Percentiles rank a stretch among this genome's conserved stretches.
Conservation (phyloP, 2,888 invertebrate genomes). For the Leptinotarsa rubiginosa region DNA sequence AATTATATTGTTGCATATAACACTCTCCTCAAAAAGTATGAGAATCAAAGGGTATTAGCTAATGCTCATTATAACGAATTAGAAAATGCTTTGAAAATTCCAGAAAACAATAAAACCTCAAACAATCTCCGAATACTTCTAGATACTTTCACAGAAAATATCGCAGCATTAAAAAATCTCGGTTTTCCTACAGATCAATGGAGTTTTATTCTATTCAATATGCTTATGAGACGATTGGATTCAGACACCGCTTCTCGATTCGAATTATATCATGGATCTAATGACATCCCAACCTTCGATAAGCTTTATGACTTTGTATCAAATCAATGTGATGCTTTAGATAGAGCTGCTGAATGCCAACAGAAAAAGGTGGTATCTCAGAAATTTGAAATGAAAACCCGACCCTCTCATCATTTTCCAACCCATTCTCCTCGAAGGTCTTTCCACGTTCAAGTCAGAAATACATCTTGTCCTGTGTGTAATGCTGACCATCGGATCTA, state of each 20-base stretch:
- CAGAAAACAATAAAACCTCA: too few relatives aligned
- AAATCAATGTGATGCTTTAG: background rate
- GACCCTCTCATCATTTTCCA: background rate
- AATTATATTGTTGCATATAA: background rate
- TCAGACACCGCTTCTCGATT: background rate
- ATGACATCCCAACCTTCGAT: conserved; percentile 2
- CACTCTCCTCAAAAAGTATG: background rate
- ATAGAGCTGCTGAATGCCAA: background rate
- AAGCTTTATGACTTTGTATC: background rate
- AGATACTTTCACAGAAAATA: background rate
- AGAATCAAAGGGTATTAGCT: background rate
- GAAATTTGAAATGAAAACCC: background rate
- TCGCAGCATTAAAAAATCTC: conserved; percentile 3
- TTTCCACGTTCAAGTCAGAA: background rate
- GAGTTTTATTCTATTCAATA: conserved; percentile 6
- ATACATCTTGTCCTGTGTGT: background rate
- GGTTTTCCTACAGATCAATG: conserved; percentile 9
- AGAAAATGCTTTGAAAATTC: too few relatives aligned
- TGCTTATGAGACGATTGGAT: background rate
- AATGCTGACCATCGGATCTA: background rate
- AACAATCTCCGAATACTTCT: too few relatives aligned
- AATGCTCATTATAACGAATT: background rate
- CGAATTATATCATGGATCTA: conserved; percentile 1
- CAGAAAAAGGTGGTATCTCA: background rate
- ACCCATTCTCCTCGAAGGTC: background rate